Conservation (phyloP, 37 sponge, comb jelly and placozoan species). For the Trichoplax adhaerens region DNA sequence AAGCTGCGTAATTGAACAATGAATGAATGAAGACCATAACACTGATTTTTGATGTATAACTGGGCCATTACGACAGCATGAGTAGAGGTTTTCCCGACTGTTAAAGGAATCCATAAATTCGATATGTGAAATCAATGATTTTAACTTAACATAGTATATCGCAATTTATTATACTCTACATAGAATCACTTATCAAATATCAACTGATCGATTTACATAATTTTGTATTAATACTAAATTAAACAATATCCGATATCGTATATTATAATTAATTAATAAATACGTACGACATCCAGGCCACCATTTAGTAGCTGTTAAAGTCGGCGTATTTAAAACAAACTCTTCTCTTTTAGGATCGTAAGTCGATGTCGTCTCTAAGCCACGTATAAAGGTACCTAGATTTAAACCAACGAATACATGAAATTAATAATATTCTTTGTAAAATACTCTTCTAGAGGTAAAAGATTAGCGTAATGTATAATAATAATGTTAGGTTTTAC, state of each 20-base stretch:
- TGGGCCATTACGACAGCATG: slow-evolving; percentile 66
- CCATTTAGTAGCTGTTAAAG: slow-evolving; percentile 72
- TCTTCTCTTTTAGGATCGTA: slow-evolving; percentile 60
- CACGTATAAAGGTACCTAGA: slow-evolving; percentile 54
- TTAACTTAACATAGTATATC: too few species aligned
- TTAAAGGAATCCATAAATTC: too few species aligned
- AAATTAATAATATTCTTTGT: too few species aligned
- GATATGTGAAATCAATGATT: too few species aligned
- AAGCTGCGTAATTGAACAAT: slow-evolving; percentile 68
- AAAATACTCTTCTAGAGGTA: too few species aligned
- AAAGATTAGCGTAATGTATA: neutral
- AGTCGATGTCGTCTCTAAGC: slow-evolving; percentile 76
- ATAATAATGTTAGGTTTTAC: slow-evolving; percentile 11
- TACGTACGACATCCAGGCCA: slow-evolving; percentile 76
- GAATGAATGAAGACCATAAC: slow-evolving; percentile 59
- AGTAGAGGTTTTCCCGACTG: slow-evolving; percentile 62
- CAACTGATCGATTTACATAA: too few species aligned
- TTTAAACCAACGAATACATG: too few species aligned
- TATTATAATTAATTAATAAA: neutral
- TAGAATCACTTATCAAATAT: too few species aligned
- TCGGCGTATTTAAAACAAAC: slow-evolving; percentile 69
- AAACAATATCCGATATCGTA: too few species aligned
- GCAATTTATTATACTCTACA: too few species aligned
- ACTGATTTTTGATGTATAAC: slow-evolving; percentile 49
- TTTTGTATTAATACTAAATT: too few species aligned